phyloP scores from a whole-genome alignment of 2,797 vertebrate species.

The Menidia menidia region DNA sequence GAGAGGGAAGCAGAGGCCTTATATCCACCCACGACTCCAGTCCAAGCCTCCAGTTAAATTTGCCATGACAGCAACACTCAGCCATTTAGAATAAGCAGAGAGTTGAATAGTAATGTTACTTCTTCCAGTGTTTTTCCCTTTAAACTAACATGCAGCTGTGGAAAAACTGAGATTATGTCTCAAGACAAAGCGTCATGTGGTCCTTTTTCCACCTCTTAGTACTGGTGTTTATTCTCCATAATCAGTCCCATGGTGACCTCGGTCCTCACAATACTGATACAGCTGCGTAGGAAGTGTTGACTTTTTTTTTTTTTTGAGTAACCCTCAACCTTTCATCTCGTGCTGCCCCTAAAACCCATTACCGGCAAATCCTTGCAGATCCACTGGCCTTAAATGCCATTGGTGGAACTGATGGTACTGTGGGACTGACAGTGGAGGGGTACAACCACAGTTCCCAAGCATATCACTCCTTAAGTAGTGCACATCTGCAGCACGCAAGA shows the following conservation, averaged over 20 bases:
- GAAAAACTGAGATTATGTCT: neutral
- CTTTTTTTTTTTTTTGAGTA: no score
- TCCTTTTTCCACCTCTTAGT: neutral
- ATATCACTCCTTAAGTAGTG: neutral
- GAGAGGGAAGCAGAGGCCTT: constrained; percentile 51
- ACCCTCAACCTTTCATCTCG: no score
- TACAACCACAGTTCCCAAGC: neutral
- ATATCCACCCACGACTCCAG: constrained; percentile 59
- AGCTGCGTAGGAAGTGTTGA: neutral
- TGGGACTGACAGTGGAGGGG: neutral
- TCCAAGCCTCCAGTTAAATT: constrained; percentile 60
- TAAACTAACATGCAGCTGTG: constrained; percentile 18
- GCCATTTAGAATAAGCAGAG: constrained; percentile 62
- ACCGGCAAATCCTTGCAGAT: neutral
- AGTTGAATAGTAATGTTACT: constrained; percentile 64
- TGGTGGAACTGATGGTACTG: neutral
- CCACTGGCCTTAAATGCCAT: neutral
- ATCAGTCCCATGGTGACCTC: neutral
- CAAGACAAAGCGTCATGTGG: neutral
- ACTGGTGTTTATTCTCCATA: neutral
- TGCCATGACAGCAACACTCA: constrained; percentile 49
- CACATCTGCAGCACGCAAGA: neutral
- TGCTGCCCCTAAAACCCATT: neutral
- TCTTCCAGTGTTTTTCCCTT: constrained; percentile 33
- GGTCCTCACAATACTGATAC: no score